Conservation (phyloP, 1,140 invertebrate genomes). For the Chironomus tepperi region DNA sequence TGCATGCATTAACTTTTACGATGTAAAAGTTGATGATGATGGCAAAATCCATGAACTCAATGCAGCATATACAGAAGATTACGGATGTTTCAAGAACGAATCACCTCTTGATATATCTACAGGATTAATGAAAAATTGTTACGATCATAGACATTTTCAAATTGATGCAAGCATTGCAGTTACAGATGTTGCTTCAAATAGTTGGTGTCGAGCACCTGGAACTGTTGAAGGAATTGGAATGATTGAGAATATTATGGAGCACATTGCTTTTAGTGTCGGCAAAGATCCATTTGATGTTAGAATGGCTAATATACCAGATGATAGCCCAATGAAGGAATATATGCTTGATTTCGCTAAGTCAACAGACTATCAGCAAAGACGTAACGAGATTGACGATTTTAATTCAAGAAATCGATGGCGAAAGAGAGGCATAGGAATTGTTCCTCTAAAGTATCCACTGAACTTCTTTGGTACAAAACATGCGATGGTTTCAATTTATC, state of each 20-base stretch:
- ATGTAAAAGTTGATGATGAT: constrained; percentile 45
- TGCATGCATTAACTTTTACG: constrained; percentile 47
- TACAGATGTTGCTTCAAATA: constrained; percentile 52
- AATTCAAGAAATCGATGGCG: constrained; percentile 57
- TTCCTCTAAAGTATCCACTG: constrained; percentile 49
- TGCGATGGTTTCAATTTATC: constrained; percentile 52
- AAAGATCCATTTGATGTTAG: constrained; percentile 25
- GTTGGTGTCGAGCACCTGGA: constrained; percentile 40
- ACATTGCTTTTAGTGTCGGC: constrained; percentile 25
- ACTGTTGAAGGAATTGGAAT: constrained; percentile 41
- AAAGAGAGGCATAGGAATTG: constrained; percentile 50
- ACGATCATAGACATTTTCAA: constrained; percentile 46
- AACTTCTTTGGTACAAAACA: constrained; percentile 44
- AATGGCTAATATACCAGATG: background rate
- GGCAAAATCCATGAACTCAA: constrained; percentile 44
- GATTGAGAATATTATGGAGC: constrained; percentile 27
- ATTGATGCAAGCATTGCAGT: constrained; percentile 41
- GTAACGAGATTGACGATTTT: constrained; percentile 44
- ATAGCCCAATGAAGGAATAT: background rate
- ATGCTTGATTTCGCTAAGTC: background rate
- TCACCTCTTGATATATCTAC: constrained; percentile 24
- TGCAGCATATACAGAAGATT: constrained; percentile 39
- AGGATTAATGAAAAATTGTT: constrained; percentile 35
- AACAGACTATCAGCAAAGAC: constrained; percentile 44
- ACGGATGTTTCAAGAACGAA: constrained; percentile 42